phyloP scores from a whole-genome alignment of 2,888 invertebrate genomes.

The Chaetoderma sp. region DNA sequence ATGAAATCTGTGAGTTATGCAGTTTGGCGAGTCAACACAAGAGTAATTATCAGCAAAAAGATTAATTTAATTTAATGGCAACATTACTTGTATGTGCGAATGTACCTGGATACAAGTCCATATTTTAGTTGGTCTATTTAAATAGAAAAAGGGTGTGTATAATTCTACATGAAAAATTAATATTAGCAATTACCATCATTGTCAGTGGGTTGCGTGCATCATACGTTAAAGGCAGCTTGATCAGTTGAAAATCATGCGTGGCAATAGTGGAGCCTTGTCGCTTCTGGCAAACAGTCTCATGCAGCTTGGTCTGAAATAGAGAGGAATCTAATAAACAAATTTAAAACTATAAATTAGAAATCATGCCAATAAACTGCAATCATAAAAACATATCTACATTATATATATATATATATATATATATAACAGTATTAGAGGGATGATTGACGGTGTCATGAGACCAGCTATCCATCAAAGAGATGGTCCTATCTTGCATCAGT shows the following conservation, averaged over 20 bases:
- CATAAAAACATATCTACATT: background rate
- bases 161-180: background rate
- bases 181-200: conserved; percentile 73
- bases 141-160: background rate
- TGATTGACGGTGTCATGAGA: background rate
- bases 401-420: background rate
- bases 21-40: too few relatives aligned
- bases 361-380: too few relatives aligned
- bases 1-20: too few relatives aligned
- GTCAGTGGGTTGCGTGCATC: conserved; percentile 77
- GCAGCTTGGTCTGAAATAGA: conserved; percentile 75
- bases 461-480: too few relatives aligned
- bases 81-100: too few relatives aligned
- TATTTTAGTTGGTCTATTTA: background rate
- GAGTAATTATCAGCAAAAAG: too few relatives aligned
- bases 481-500: too few relatives aligned
- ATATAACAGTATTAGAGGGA: background rate
- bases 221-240: conserved; percentile 76
- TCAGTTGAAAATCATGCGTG: conserved; percentile 81
- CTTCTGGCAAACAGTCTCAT: conserved; percentile 79
- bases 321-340: background rate
- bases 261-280: conserved; percentile 84
- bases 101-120: too few relatives aligned
- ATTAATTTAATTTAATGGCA: too few relatives aligned
- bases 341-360: too few relatives aligned